Evolutionary conservation across 2,888 invertebrate genomes (phyloP).

Genomic region (Bombylius major): DNA sequence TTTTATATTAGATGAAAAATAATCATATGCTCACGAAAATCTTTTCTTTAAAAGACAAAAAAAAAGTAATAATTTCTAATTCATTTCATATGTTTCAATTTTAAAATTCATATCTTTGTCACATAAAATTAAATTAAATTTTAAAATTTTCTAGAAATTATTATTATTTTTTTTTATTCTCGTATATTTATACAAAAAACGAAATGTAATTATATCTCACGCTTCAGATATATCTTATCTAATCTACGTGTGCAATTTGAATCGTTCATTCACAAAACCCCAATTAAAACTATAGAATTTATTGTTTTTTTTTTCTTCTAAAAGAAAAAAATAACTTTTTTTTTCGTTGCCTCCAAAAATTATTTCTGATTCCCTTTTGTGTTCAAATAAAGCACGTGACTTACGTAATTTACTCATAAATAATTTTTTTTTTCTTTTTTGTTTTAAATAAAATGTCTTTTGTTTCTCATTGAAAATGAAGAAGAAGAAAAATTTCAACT

Average conservation of each 20-base stretch:
- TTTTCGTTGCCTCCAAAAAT: neutral
- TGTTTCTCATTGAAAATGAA: no score
- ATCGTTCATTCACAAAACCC: constrained; percentile 7
- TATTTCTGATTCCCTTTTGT: neutral
- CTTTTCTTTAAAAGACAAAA: no score
- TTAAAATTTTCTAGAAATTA: no score
- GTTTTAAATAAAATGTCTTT: no score
- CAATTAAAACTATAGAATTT: constrained; percentile 7
- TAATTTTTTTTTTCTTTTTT: neutral
- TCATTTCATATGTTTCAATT: no score
- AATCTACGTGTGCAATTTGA: constrained; percentile 9
- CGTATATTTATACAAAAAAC: neutral
- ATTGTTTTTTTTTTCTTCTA: neutral
- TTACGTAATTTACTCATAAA: constrained; percentile 9
- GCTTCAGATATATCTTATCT: neutral
- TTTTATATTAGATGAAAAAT: no score
- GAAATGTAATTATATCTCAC: constrained; percentile 3
- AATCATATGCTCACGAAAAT: no score
- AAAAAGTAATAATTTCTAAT: no score
- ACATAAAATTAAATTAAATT: no score
- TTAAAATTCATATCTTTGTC: no score
- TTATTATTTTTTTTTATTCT: no score
- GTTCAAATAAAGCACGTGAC: constrained; percentile 7
- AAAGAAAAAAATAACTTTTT: neutral
- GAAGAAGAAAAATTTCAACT: no score